Evolutionary conservation across 2,888 invertebrate species (phyloP), one percentile per base, ranked within the genome.

Genomic region (Chrysolina haemoptera): DNA sequence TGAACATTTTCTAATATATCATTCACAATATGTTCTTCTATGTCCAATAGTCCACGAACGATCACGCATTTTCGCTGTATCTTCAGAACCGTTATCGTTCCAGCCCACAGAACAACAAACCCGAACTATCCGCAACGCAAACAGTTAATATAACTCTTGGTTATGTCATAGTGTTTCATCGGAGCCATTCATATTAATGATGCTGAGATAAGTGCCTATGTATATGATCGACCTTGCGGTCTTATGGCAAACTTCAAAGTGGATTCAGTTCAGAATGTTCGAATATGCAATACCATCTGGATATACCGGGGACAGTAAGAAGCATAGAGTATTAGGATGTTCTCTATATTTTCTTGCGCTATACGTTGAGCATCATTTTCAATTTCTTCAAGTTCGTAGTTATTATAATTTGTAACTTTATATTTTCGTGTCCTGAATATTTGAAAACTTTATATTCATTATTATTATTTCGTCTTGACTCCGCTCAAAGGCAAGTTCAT

Each of bases 31-130:
- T 6, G 35, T 8, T 35, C 35, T 8, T 35, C 35, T 35, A 35
- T 35, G 8, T 48, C 16, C 48, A 48, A n/a, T 20, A 59, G 12
- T 9, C 59, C 59, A n/a, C 27, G 59, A 59, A 59, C n/a, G 9
- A 59, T 59, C 22, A 35, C n/a, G 22, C 22, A 59, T 35, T 59
- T 59, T 59, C 35, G 27, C 14, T 59, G 14, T 27, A 59, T 59
- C 35, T 59, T 59, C 46, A 8, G 35, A 59, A 59, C 59, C n/a
- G 59, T 59, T 59, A 59, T 59, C 59, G 59, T 59, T 59, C 27
- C 27, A 22, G n/a, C 5, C 59, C 16, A 27, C 27, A 59, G 27
- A 59, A 35, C 59, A 59, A 22, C 27, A 59, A 59, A 27, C 27
- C 16, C 12, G 35, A 59, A 59, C 59, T 59, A 59, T 59, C 59